Evolutionary conservation across 2,888 invertebrate species (phyloP).

Genomic region (Conomelus anceps): DNA sequence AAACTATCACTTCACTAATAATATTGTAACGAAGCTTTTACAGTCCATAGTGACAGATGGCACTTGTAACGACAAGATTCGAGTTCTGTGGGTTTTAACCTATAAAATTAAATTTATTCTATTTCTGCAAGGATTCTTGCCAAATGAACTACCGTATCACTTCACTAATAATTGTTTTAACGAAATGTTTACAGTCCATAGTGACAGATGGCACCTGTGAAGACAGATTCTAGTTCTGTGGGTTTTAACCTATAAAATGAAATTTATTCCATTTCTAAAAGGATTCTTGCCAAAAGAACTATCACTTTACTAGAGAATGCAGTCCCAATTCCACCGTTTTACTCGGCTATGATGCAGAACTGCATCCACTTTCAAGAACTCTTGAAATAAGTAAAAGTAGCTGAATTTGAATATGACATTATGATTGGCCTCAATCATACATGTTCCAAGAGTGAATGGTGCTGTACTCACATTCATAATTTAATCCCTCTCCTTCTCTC

Average conservation of each 20-base stretch:
- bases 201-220: too few relatives aligned
- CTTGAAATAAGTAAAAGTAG: neutral
- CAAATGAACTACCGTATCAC: too few relatives aligned
- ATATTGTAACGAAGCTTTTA: too few relatives aligned
- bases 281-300: neutral
- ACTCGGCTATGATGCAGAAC: neutral
- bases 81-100: neutral
- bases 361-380: neutral
- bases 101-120: neutral
- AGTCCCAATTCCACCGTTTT: neutral
- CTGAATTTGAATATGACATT: neutral
- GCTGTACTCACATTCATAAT: neutral
- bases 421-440: neutral
- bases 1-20: too few relatives aligned
- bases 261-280: neutral
- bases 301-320: too few relatives aligned
- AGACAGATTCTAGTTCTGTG: neutral
- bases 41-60: too few relatives aligned
- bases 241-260: neutral
- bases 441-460: neutral
- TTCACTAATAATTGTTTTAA: too few relatives aligned
- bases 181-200: too few relatives aligned
- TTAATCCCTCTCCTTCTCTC: neutral
- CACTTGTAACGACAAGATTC: neutral
- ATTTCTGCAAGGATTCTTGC: neutral